A percentile compares a stretch with the other conserved stretches of the same genome.
Conservation (phyloP, 2,797 vertebrate species). For the Lophius americanus region DNA sequence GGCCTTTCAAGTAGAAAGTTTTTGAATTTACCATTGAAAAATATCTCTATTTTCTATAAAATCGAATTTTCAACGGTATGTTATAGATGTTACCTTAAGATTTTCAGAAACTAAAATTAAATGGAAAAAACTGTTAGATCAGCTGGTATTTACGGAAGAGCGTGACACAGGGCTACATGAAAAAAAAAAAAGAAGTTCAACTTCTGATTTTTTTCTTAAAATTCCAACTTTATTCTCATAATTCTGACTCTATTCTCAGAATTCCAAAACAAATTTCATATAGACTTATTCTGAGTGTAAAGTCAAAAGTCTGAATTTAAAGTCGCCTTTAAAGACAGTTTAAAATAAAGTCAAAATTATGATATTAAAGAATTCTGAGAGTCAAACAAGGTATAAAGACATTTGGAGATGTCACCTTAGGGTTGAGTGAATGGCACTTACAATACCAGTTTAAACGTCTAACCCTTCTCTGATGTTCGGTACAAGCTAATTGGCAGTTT, state of each 20-base stretch:
- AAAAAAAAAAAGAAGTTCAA: no score
- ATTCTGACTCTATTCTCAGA: no score
- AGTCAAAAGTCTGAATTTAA: no score
- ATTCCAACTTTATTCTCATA: no score
- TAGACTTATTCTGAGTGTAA: background rate
- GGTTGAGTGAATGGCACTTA: background rate
- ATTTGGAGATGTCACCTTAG: background rate
- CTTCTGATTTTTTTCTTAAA: background rate
- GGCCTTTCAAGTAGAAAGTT: conserved; percentile 87
- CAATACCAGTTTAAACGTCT: background rate
- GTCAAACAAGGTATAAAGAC: background rate
- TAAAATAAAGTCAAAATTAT: no score
- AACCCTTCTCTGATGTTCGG: background rate
- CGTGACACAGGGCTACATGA: no score
- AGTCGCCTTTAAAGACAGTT: no score
- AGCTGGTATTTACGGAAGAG: background rate
- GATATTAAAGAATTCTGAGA: no score
- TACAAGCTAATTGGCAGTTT: conserved; percentile 90
- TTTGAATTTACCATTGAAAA: background rate
- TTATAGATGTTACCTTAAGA: background rate
- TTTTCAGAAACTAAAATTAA: background rate
- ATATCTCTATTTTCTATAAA: background rate
- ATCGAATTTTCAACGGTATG: background rate
- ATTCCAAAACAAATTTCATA: no score
- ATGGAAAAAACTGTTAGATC: background rate